phyloP scores from a whole-genome alignment of 2,888 invertebrate genomes.

The Cataglyphis rosenhaueri region DNA sequence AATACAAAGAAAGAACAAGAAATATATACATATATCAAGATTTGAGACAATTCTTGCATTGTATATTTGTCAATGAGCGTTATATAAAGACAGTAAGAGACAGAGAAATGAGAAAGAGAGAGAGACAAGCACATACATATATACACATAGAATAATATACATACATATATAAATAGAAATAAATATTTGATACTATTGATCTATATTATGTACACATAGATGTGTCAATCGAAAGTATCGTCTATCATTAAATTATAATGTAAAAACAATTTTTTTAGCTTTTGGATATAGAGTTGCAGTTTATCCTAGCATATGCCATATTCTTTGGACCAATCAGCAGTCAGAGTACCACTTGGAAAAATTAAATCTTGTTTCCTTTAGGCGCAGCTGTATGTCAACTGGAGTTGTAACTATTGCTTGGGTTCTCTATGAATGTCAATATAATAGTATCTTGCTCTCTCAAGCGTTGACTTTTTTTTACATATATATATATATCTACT shows the following conservation, averaged over 20 bases:
- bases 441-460: conserved; percentile 74
- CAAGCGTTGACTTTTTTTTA: conserved; percentile 66
- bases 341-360: conserved; percentile 82
- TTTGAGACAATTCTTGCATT: conserved; percentile 71
- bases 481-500: conserved; percentile 47
- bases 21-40: conserved; percentile 74
- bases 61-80: conserved; percentile 71
- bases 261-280: conserved; percentile 77
- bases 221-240: conserved; percentile 66
- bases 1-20: conserved; percentile 72
- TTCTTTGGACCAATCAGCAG: conserved; percentile 83
- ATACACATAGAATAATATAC: conserved; percentile 45
- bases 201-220: conserved; percentile 63
- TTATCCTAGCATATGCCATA: conserved; percentile 81
- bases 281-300: conserved; percentile 82
- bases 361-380: conserved; percentile 82
- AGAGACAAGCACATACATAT: conserved; percentile 54
- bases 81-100: conserved; percentile 58
- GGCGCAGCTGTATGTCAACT: conserved; percentile 84
- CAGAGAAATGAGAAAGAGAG: conserved; percentile 51
- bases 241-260: conserved; percentile 74
- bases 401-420: conserved; percentile 83
- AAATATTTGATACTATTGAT: conserved; percentile 62
- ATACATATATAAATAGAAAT: conserved; percentile 66
- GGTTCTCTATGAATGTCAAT: conserved; percentile 76